phyloP scores from a whole-genome alignment of 2,797 vertebrate species.

The Glossophaga mutica region DNA sequence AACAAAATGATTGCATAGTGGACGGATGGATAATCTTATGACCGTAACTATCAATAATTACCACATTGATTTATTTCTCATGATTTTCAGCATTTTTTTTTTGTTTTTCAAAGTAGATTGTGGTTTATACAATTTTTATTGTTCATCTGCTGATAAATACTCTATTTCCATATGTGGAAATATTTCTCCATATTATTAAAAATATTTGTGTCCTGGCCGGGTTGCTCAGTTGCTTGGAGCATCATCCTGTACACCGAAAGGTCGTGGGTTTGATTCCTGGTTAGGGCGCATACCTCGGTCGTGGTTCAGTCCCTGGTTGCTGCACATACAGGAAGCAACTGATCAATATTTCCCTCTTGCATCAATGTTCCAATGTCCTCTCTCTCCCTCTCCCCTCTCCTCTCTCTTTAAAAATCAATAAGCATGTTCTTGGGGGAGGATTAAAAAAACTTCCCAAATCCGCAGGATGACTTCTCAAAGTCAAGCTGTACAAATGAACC shows the following conservation, averaged over 20 bases:
- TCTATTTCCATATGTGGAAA: background rate
- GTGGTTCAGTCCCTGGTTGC: background rate
- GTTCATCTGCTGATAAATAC: background rate
- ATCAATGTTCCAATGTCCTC: background rate
- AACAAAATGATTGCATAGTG: background rate
- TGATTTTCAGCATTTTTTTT: background rate
- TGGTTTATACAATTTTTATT: background rate
- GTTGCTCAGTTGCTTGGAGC: background rate
- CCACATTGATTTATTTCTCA: background rate
- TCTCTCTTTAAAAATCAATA: background rate
- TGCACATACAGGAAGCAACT: background rate
- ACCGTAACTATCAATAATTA: background rate
- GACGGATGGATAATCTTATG: background rate
- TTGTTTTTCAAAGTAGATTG: background rate
- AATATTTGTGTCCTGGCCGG: background rate
- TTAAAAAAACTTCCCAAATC: background rate
- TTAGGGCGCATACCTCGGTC: background rate
- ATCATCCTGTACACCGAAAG: background rate
- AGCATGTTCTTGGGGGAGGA: background rate
- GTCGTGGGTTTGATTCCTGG: background rate
- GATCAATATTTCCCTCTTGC: background rate
- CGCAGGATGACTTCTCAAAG: background rate
- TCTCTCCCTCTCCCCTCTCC: background rate
- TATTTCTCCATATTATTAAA: background rate
- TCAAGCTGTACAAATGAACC: background rate